Evolutionary conservation across 2,797 vertebrate genomes (phyloP), one percentile per base, ranked within the genome.

Genomic region (Neosilurus hyrtlii): DNA sequence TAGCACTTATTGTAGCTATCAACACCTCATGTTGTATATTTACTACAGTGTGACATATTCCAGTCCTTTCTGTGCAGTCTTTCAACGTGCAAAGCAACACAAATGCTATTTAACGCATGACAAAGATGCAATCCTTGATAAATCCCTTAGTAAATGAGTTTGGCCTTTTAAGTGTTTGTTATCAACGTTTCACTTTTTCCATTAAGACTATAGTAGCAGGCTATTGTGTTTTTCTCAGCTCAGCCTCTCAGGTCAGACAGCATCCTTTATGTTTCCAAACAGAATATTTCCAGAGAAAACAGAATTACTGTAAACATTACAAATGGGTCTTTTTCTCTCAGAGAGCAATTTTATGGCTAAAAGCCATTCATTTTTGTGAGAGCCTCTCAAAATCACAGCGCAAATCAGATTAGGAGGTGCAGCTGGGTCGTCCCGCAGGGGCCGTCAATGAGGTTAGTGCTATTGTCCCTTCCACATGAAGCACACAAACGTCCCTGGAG

Each of bases 381-480:
- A 81, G 71, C 65, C 83, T 82, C 82, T 86, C 76, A 87, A 87
- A 89, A 84, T 82, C 67, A 68, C 51, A 84, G 82, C 5, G 24
- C 66, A 79, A 82, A 88, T 87, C 80, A 82, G 83, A 83, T 87
- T 82, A 84, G 56, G 49, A 82, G 37, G 26, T 49, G 82, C 66
- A 76, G 37, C 62, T 66, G 71, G n/a, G 76, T 79, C 30, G 43
- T 86, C 54, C 56, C 80, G 67, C 59, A 80, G 54, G 75, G 88
- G 84, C 82, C 84, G 81, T 86, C 67, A 18, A 24, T 82, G 54
- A 70, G 67, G 85, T 86, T 87, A 86, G 88, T 89, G 70, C 82
- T 80, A 68, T 86, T 84, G 83, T 86, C 87, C 62, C 83, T 83
- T 85, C 56, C 74, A 63, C 62, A 68, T 51, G 74, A 88, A 84